These are phyloP conservation scores for Tupaia tana DNA, from an alignment of 2,113 vertebrate species.

Conservation along the genomic window DNA sequence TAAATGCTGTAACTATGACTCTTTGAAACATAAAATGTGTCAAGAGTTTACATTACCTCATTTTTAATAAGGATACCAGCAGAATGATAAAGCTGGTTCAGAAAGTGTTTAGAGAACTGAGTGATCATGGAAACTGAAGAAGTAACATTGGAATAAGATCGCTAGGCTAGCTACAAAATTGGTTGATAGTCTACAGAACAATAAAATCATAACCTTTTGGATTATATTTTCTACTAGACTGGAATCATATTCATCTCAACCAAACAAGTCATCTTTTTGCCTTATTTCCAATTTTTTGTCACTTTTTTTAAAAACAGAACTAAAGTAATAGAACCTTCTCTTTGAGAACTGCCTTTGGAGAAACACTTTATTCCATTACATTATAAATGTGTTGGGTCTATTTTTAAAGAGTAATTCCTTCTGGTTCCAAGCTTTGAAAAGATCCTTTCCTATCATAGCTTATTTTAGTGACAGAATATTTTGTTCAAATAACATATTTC, in stretches of 20 bases:
- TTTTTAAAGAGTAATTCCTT: conserved; percentile 7
- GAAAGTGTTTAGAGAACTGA: neutral
- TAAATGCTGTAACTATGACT: neutral
- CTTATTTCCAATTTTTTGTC: neutral
- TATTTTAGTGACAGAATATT: neutral
- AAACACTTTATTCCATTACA: neutral
- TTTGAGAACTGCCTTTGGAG: neutral
- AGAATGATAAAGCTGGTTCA: neutral
- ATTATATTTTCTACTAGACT: neutral
- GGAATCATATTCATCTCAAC: neutral
- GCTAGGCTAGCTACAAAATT: neutral
- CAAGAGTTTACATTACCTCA: neutral
- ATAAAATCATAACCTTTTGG: neutral
- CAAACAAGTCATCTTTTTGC: neutral
- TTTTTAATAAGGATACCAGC: neutral
- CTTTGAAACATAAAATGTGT: neutral
- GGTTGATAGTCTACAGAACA: neutral
- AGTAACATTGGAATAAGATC: neutral
- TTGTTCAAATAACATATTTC: neutral
- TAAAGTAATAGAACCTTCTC: neutral
- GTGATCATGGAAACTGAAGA: conserved; percentile 8
- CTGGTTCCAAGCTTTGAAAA: neutral
- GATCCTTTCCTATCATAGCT: neutral
- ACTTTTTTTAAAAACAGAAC: neutral
- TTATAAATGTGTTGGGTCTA: neutral